These are phyloP conservation scores for Buceros bicornis DNA, from an alignment of 2,797 vertebrate species.

Conservation along the genomic window DNA sequence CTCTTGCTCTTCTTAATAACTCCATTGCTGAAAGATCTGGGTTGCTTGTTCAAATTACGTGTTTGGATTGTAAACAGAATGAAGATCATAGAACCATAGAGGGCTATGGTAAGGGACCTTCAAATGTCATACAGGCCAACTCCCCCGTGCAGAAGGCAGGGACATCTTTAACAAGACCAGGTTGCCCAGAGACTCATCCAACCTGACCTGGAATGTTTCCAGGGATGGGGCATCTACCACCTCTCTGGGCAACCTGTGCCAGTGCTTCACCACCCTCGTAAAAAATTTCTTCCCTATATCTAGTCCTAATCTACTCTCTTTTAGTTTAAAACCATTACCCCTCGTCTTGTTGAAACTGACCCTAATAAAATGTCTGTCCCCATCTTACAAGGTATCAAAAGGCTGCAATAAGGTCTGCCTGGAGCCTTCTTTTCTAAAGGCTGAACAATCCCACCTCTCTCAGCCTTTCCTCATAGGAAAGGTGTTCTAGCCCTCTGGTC, in stretches of 20 bases:
- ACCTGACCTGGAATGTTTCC: neutral
- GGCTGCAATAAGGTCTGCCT: neutral
- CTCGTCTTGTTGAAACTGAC: neutral
- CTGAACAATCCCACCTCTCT: neutral
- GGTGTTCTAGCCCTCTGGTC: neutral
- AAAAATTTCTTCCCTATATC: neutral
- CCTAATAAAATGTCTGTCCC: neutral
- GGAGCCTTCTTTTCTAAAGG: neutral
- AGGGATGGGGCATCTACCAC: neutral
- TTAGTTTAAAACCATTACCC: neutral
- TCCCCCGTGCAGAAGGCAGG: too few relatives aligned
- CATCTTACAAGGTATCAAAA: neutral
- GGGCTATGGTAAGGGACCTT: neutral
- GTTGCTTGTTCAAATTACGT: too few relatives aligned
- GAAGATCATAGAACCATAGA: too few relatives aligned
- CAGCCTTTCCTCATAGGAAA: too few relatives aligned
- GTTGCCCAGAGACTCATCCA: neutral
- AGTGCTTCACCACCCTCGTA: neutral
- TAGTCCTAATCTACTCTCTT: neutral
- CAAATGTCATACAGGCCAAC: neutral
- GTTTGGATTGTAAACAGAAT: too few relatives aligned
- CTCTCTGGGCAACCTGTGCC: neutral
- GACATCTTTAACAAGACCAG: neutral
- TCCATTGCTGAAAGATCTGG: too few relatives aligned
- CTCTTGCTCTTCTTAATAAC: too few relatives aligned